phyloP scores from a whole-genome alignment of 2,797 vertebrate genomes.

The Pteronotus mesoamericanus region DNA sequence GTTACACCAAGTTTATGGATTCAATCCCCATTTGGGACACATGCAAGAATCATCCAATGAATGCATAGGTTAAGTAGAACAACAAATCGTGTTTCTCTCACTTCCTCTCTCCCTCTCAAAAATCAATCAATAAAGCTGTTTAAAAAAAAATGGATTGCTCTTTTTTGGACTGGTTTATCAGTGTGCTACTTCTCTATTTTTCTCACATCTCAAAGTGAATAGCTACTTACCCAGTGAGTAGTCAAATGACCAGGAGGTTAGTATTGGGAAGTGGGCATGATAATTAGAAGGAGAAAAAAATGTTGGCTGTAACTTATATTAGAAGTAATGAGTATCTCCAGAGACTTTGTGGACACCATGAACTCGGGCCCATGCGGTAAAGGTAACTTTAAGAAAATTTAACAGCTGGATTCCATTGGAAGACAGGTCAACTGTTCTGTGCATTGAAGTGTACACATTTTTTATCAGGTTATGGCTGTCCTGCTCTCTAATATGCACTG shows the following conservation, averaged over 20 bases:
- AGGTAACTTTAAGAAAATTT: not conserved
- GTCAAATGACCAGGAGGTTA: not conserved
- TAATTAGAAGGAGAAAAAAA: not conserved
- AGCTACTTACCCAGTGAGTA: not conserved
- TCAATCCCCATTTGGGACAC: not conserved
- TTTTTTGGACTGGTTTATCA: not conserved
- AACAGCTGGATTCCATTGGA: not conserved
- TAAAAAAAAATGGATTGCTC: not conserved
- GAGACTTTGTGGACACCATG: not conserved
- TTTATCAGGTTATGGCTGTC: not conserved
- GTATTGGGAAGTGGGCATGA: not conserved
- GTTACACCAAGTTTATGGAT: not conserved
- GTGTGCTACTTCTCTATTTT: not conserved
- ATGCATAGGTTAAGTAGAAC: not conserved
- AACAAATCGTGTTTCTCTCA: not conserved
- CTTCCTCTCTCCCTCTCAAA: not conserved
- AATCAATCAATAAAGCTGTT: not conserved
- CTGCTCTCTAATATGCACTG: not conserved
- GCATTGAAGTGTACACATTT: not conserved
- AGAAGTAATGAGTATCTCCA: not conserved
- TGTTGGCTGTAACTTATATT: not conserved
- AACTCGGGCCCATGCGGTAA: not conserved
- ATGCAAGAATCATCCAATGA: not conserved
- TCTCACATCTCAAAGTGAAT: not conserved
- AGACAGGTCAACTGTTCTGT: not conserved